Evolutionary conservation across 2,797 vertebrate genomes (phyloP), one percentile per base, ranked within the genome.

Genomic region (Remorina albescens): DNA sequence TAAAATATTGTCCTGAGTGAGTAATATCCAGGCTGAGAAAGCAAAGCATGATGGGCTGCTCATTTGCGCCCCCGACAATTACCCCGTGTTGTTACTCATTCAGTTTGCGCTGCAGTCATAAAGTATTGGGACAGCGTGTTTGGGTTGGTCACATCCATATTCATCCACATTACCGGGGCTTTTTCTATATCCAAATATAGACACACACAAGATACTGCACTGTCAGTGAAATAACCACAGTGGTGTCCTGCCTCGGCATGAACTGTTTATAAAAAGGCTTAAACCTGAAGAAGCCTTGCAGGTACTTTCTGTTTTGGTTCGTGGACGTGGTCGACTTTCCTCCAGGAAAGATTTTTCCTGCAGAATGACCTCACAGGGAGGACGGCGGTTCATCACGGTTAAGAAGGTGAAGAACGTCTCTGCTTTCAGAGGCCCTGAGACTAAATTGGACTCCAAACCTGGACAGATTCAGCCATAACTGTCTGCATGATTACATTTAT

Each of bases 1-100:
- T 39, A 21, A 80, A 85, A 68, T 75, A 81, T 71, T 3, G 54
- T 46, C 44, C 68, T 8, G 30, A 56, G 28, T 72, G 78, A 86
- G 6, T 71, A 49, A 81, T 70, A 23, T 5, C 7, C 57, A 37
- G 76, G 71, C 81, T 79, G 71, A 39, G 51, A 75, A 80, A 78
- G 77, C 65, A 68, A 58, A 64, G 58, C 28, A 10, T 54, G 53
- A 71, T 21, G 51, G 57, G 78, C 25, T 16, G 60, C 67, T 83
- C 71, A 32, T 78, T 79, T 76, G 25, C 75, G 69, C 56, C 62
- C n/a, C 66, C 44, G 41, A 67, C 80, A 55, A 64, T 69, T 4
- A 47, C 49, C 55, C 12, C 0, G 44, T 54, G 67, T 51, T 57
- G 15, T 70, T 34, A 39, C 41, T 80, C 80, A 51, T 75, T 54